Percentiles rank a stretch among this genome's conserved stretches.
Evolutionary conservation across 2,888 invertebrate genomes (phyloP).

Genomic region (Gymnosoma rotundatum): DNA sequence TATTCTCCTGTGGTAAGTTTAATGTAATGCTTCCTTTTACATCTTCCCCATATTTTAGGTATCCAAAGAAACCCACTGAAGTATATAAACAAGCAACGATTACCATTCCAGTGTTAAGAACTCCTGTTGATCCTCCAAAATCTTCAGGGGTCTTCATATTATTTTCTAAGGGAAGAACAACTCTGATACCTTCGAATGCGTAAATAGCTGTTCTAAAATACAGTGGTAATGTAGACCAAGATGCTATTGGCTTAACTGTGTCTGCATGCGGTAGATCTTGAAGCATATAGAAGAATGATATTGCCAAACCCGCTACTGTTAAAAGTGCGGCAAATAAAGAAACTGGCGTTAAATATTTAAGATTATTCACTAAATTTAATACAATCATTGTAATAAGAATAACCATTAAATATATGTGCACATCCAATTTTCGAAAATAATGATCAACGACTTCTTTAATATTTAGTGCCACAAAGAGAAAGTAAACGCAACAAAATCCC

Average conservation of each 20-base stretch:
- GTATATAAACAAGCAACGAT: constrained; percentile 92
- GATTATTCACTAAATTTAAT: constrained; percentile 90
- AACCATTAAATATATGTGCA: constrained; percentile 87
- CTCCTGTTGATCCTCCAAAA: constrained; percentile 92
- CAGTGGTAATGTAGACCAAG: constrained; percentile 89
- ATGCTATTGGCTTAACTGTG: constrained; percentile 86
- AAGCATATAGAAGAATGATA: constrained; percentile 93
- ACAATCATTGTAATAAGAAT: constrained; percentile 88
- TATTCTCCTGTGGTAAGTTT: constrained; percentile 88
- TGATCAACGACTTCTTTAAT: constrained; percentile 88
- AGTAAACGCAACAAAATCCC: constrained; percentile 98
- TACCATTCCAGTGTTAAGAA: constrained; percentile 94
- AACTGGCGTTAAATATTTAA: constrained; percentile 93
- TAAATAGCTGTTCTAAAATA: constrained; percentile 98
- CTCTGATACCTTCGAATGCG: constrained; percentile 97
- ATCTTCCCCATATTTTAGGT: constrained; percentile 92
- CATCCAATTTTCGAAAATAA: constrained; percentile 85
- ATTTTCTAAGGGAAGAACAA: constrained; percentile 94
- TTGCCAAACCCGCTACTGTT: constrained; percentile 88
- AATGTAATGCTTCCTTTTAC: constrained; percentile 93
- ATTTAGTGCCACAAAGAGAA: constrained; percentile 95
- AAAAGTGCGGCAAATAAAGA: constrained; percentile 93
- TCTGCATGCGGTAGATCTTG: constrained; percentile 88
- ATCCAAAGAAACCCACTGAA: constrained; percentile 95
- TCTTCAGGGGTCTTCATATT: constrained; percentile 94